Evolutionary conservation across 2,888 invertebrate species (phyloP), one percentile per base, ranked within the genome.

Genomic region (Dorcus hopei): DNA sequence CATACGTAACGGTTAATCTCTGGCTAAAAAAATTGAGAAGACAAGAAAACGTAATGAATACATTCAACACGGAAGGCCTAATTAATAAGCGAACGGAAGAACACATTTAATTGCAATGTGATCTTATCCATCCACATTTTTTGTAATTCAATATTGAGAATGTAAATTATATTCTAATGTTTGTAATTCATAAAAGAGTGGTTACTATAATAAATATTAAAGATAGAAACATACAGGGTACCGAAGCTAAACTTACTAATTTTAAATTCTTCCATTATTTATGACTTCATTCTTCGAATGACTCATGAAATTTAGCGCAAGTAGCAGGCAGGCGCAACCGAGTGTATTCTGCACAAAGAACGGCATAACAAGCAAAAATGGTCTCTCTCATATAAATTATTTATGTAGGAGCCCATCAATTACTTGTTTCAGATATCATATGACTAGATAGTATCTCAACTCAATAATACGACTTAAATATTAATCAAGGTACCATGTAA

Each of bases 231-330:
- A 14, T 14, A 53, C 45, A 9, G 45, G 26, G 26, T 38, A 45
- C 19, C 53, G 43, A 38, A 45, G 43, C 42, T 53, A 49, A 49
- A 38, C 50, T 16, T 7, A 38, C 38, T 38, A 49, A 38, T 42
- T 42, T 42, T 16, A 58, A 58, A 58, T 49, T 49, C 54, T 33
- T 54, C 54, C 59, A 57, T 57, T 60, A 61, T 61, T 61, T 61
- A 61, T 57, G 54, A 54, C 61, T 57, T 58, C 57, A 57, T 61
- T 57, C 57, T 39, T 52, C 40, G 49, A 16, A 50, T 61, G 61
- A 58, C 19, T 61, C 61, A 61, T 47, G 57, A 54, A 45, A 41
- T 60, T 57, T 38, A 26, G 50, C 50, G 9, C 38, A 6, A 33
- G 26, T 33, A 33, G 26, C 26, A 33, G 26, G 26, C 26, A 2